A percentile compares a stretch with the other conserved stretches of the same genome.
Conservation (phyloP, 1,140 invertebrate genomes). For the Drosophila fuyamai region DNA sequence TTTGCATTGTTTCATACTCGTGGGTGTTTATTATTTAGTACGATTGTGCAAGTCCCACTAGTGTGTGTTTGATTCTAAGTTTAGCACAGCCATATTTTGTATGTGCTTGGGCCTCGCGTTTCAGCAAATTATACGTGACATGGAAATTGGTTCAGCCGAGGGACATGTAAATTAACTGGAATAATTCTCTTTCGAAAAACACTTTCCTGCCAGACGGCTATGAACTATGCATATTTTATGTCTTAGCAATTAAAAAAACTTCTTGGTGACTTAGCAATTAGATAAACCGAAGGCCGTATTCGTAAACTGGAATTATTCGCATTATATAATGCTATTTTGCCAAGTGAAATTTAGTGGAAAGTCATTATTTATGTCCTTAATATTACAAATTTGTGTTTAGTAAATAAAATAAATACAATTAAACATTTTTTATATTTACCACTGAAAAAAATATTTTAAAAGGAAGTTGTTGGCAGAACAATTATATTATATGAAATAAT, state of each 20-base stretch:
- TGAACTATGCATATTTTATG: neutral
- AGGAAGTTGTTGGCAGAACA: too few species aligned
- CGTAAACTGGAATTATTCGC: neutral
- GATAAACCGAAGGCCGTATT: neutral
- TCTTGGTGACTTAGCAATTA: neutral
- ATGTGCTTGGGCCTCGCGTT: conserved; percentile 23
- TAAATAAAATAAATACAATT: too few species aligned
- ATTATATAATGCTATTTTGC: neutral
- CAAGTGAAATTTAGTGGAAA: too few species aligned
- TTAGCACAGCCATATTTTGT: conserved; percentile 18
- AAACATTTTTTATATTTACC: too few species aligned
- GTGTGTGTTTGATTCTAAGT: conserved; percentile 41
- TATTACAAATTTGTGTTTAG: too few species aligned
- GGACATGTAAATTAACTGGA: conserved; percentile 4
- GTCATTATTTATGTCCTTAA: too few species aligned
- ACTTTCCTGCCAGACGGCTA: neutral
- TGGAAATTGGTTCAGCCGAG: conserved; percentile 25
- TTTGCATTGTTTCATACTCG: conserved; percentile 31
- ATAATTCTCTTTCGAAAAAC: neutral
- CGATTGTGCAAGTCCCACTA: conserved; percentile 10
- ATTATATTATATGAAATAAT: too few species aligned
- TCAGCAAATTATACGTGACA: conserved; percentile 35
- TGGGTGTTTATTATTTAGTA: conserved; percentile 41
- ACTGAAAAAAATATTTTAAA: too few species aligned
- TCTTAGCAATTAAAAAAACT: neutral